Evolutionary conservation across 2,113 vertebrate genomes (phyloP).

Genomic region (Eudyptes chrysolophus): DNA sequence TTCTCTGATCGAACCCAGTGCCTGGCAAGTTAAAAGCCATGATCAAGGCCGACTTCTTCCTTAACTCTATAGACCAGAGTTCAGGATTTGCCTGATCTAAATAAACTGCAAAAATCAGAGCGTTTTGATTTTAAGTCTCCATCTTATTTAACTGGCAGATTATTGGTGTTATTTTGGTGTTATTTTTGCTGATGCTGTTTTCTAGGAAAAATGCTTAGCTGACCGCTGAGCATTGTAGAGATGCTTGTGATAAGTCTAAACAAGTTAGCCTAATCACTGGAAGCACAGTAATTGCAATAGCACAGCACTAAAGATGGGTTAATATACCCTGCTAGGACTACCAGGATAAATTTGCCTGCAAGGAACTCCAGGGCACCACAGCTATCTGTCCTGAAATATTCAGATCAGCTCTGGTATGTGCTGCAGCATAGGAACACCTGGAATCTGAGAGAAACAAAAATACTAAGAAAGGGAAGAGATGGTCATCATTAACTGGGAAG

Average conservation of each 20-base stretch:
- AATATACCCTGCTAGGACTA: neutral
- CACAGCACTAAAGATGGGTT: neutral
- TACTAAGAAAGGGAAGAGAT: neutral
- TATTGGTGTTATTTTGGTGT: neutral
- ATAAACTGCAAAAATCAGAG: neutral
- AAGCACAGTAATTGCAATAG: neutral
- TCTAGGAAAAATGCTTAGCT: neutral
- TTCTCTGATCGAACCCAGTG: conserved; percentile 1
- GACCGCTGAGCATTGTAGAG: neutral
- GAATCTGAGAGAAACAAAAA: neutral
- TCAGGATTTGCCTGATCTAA: neutral
- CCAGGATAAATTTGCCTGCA: neutral
- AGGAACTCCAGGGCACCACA: neutral
- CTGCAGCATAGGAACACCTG: neutral
- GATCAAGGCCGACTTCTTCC: neutral
- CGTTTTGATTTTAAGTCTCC: neutral
- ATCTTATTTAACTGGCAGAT: neutral
- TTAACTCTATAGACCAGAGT: neutral
- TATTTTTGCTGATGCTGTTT: neutral
- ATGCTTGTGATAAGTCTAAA: neutral
- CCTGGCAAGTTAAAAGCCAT: neutral
- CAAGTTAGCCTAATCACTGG: neutral
- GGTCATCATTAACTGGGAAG: neutral
- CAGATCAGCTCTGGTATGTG: neutral
- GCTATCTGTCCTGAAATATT: neutral